Percentiles rank a stretch among this genome's conserved stretches.
Conservation (phyloP, 2,113 vertebrate species). For the Petroica traversi region DNA sequence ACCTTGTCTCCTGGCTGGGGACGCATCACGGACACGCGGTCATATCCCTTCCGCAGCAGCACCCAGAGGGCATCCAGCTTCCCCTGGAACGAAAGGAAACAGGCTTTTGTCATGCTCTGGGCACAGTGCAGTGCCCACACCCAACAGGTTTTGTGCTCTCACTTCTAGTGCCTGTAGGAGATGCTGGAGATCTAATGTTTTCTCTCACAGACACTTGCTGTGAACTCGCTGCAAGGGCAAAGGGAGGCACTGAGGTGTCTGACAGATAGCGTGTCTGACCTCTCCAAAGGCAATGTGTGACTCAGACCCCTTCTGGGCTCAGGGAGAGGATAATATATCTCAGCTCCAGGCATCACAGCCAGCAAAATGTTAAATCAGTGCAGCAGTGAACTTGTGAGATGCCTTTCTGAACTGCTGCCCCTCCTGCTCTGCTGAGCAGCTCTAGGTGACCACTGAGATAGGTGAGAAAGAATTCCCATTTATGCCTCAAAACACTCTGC, state of each 20-base stretch:
- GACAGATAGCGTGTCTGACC: background rate
- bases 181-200: background rate
- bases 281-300: background rate
- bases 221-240: background rate
- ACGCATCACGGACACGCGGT: conserved; percentile 95
- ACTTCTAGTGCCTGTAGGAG: background rate
- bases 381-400: fast-evolving
- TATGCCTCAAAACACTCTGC: too few species aligned
- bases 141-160: too few species aligned
- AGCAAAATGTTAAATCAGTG: background rate
- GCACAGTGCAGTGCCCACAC: background rate
- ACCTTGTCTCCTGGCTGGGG: conserved; percentile 97
- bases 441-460: too few species aligned
- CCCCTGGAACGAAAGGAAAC: conserved; percentile 76
- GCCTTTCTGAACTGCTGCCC: too few species aligned
- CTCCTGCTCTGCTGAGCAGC: background rate
- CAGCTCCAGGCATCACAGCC: background rate
- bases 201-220: background rate
- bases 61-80: conserved; percentile 95
- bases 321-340: too few species aligned
- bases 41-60: conserved; percentile 89
- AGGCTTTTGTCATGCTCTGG: background rate
- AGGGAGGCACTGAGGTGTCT: background rate
- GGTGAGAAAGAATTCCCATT: too few species aligned
- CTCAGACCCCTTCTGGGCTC: background rate